phyloP scores from a whole-genome alignment of 2,797 vertebrate species.

The Lepilemur septentrionalis region DNA sequence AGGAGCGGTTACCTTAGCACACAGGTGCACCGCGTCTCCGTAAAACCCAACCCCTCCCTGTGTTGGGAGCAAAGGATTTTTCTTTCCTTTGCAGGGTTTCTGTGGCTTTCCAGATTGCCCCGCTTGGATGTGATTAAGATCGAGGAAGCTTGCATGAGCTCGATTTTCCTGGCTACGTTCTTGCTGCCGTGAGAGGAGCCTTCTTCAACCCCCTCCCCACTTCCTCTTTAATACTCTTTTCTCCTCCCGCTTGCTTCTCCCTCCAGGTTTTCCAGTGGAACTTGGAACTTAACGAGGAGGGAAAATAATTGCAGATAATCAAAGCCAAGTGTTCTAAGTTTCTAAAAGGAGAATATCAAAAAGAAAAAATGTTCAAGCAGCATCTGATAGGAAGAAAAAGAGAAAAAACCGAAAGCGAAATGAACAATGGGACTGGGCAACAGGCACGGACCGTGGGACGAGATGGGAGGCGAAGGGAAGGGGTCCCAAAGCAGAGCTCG shows the following conservation, averaged over 20 bases:
- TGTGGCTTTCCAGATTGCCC: neutral
- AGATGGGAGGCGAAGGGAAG: no score
- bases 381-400: neutral
- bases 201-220: neutral
- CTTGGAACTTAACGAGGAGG: neutral
- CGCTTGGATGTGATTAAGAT: fast-evolving
- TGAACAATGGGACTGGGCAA: no score
- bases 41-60: neutral
- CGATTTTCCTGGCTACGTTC: neutral
- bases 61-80: neutral
- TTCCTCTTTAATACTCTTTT: neutral
- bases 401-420: neutral
- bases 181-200: neutral
- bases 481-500: fast-evolving
- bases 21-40: fast-evolving
- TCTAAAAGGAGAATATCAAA: neutral
- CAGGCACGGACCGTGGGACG: fast-evolving
- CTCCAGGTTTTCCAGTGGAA: neutral
- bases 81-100: neutral
- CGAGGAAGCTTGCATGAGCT: neutral
- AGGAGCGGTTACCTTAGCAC: neutral
- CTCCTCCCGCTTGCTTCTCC: neutral
- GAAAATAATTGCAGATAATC: neutral
- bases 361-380: neutral
- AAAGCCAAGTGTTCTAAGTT: neutral